Base-by-base conservation (phyloP, 2,888 invertebrate genomes). In the Choreutis nemorana region DNA sequence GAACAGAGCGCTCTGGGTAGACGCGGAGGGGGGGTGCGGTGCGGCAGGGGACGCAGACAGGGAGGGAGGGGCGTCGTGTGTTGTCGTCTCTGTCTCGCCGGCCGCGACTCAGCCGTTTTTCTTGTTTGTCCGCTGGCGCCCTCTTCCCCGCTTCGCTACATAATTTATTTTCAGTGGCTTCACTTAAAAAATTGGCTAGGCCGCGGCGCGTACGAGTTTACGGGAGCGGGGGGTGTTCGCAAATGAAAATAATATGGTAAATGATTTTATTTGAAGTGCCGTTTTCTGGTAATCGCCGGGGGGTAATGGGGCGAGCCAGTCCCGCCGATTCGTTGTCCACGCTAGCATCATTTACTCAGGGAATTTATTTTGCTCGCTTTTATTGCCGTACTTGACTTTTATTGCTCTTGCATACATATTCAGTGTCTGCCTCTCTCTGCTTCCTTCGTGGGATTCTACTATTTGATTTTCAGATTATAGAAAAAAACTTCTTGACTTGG, bases 111-210 rank as follows among this genome's bases (percentile, higher is more conserved):
- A 60, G 58, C 64, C 64, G 61, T 70, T 70, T 73, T 68, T 62
- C 70, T 65, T 67, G 65, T 67, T 72, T 71, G 72, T 68, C 65
- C 67, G 58, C 53, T 50, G 47, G 51, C 57, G 21, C 34, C 21
- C 30, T 31, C 63, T 56, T 54, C 58, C 59, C 52, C 60, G 58
- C n/a, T 64, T 61, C 55, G 54, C 68, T 77, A 71, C 72, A 77
- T 77, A 77, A 77, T 77, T 77, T 71, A 78, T 77, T 73, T 73
- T 66, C 55, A 63, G 59, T 70, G 65, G 60, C 63, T 53, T 71
- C 77, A 71, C 67, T 77, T 75, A 73, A 78, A 77, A 78, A 78
- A 77, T 77, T 75, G 78, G 57, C 55, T 45, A 55, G 50, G 53
- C 51, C 57, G 56, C 27, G 18, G 18, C 12, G 9, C 56, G 58